phyloP scores from a whole-genome alignment of 2,888 invertebrate species.

The Orthonychiurus folsomi region DNA sequence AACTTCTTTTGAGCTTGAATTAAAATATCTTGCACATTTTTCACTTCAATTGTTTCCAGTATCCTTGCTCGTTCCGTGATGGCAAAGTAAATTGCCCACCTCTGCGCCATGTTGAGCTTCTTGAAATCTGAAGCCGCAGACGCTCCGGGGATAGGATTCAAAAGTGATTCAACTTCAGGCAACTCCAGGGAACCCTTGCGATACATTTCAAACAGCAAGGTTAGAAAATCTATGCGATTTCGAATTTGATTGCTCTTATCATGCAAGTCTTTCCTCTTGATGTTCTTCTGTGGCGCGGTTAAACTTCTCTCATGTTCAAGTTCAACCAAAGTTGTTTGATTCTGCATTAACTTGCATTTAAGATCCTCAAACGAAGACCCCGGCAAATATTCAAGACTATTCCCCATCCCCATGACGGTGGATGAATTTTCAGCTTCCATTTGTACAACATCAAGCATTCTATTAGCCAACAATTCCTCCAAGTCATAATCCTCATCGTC shows the following conservation, averaged over 20 bases:
- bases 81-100: constrained; percentile 33
- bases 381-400: not conserved
- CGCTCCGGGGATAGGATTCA: constrained; percentile 6
- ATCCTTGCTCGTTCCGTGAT: constrained; percentile 32
- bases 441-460: constrained; percentile 29
- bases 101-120: constrained; percentile 16
- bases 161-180: constrained; percentile 20
- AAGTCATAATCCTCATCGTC: constrained; percentile 36
- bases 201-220: constrained; percentile 19
- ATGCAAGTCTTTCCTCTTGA: not conserved
- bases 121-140: constrained; percentile 5
- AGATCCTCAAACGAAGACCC: not conserved
- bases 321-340: not conserved
- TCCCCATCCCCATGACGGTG: not conserved
- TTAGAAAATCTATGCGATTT: constrained; percentile 20
- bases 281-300: not conserved
- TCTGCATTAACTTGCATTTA: constrained; percentile 9
- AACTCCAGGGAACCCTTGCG: constrained; percentile 21
- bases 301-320: constrained; percentile 9
- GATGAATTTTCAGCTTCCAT: constrained; percentile 22
- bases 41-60: constrained; percentile 37
- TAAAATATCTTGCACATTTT: constrained; percentile 50
- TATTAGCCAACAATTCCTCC: constrained; percentile 29
- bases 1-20: constrained; percentile 43
- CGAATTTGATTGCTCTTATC: not conserved